These are phyloP conservation scores for Hyperoplus lanceolatus DNA, from an alignment of 2,797 vertebrate species.

Conservation along the genomic window DNA sequence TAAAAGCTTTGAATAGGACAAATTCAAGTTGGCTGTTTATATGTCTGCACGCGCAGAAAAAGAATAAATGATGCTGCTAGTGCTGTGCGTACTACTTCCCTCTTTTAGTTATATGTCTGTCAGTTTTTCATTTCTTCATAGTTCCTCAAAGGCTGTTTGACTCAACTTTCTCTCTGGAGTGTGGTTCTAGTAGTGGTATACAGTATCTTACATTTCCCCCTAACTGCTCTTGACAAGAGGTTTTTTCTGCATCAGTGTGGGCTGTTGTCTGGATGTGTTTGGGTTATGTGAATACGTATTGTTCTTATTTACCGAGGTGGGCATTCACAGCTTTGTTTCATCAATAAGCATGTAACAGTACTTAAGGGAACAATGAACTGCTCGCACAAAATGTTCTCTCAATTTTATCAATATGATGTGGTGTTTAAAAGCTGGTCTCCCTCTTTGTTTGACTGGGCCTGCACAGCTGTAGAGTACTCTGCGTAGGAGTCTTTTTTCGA, in stretches of 20 bases:
- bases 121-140: background rate
- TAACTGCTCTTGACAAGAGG: constrained; percentile 1
- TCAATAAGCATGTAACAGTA: background rate
- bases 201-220: background rate
- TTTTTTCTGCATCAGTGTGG: constrained; percentile 5
- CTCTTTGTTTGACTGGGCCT: constrained; percentile 13
- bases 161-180: background rate
- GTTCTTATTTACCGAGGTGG: constrained; percentile 8
- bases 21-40: background rate
- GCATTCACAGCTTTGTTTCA: background rate
- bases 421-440: constrained; percentile 3
- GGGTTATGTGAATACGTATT: background rate
- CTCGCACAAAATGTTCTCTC: background rate
- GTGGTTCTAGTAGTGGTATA: background rate
- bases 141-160: background rate
- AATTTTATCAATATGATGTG: background rate
- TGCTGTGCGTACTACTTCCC: background rate
- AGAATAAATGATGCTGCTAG: too few species aligned
- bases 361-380: background rate
- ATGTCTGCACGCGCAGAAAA: too few species aligned
- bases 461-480: background rate
- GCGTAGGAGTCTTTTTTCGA: constrained; percentile 26
- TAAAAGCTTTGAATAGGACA: background rate
- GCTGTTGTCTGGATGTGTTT: constrained; percentile 22
- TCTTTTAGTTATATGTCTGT: background rate